Base-by-base conservation (phyloP, 1,140 invertebrate genomes). In the Pseudomyrmex dendroicus region DNA sequence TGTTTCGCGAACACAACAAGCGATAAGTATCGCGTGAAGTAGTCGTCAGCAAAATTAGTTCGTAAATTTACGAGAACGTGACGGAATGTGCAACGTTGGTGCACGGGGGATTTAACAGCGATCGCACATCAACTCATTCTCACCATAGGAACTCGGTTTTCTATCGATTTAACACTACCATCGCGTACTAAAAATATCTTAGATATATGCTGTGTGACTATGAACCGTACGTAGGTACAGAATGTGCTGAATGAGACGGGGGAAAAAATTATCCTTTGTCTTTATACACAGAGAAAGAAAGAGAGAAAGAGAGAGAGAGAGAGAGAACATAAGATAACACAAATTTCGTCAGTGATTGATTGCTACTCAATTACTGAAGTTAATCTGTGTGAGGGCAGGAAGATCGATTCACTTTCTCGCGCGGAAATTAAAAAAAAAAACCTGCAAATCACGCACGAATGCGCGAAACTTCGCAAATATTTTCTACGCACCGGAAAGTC, bases 141-240 rank as follows among this genome's bases (percentile, higher is more conserved):
- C 90, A 91, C 91, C 91, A 91, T 92, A 92, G 91, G 86, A 92
- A 91, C 91, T 92, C 76, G 73, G 80, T 90, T 89, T 89, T 85
- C 86, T 93, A 93, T 93, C 86, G 92, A 93, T 93, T 90, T 90
- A 93, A 93, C 91, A 93, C 85, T 66, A 83, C 84, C 82, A 90
- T 87, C 84, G 74, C 63, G 44, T 73, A 84, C 90, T 91, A 91
- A 91, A 92, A 90, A 91, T 91, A 91, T 61, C 83, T 86, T 68
- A 64, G 80, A 73, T 50, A 35, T 7, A 72, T 62, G 44, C 63
- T 56, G 73, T 35, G 59, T 52, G 52, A 64, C 66, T 83, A 20
- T 63, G 50, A 48, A 52, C 57, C 48, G 63, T 52, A 13, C 68
- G n/a, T 82, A 59, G 57, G 17, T 15, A 61, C 17, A n/a, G 25